Evolutionary conservation across 1,140 invertebrate species (phyloP).

Genomic region (Sitophilus oryzae): DNA sequence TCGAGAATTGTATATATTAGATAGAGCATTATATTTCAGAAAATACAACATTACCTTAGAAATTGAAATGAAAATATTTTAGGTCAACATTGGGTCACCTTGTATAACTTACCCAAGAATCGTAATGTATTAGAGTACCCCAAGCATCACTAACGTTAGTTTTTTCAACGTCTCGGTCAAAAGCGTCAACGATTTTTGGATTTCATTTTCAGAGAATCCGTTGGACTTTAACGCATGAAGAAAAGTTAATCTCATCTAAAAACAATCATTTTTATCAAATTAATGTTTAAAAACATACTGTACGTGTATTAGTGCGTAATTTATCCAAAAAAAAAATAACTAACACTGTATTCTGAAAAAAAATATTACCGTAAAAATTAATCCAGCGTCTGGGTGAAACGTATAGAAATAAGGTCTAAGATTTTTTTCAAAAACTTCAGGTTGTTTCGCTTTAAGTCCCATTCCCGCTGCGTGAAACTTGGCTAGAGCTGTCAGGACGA

Average conservation of each 20-base stretch:
- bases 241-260: not conserved
- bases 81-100: no score
- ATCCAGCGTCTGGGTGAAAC: slow-evolving; percentile 11
- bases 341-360: not conserved
- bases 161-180: not conserved
- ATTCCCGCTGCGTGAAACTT: slow-evolving; percentile 43
- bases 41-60: no score
- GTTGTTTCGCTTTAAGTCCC: slow-evolving; percentile 39
- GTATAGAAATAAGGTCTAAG: slow-evolving; percentile 13
- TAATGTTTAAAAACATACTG: no score
- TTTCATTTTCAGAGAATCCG: slow-evolving; percentile 5
- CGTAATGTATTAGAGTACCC: slow-evolving; percentile 6
- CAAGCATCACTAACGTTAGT: not conserved
- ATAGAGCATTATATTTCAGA: no score
- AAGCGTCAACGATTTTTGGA: not conserved
- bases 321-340: not conserved
- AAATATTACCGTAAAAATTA: no score
- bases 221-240: not conserved
- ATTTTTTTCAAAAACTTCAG: slow-evolving; percentile 43
- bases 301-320: no score
- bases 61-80: no score
- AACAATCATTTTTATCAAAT: not conserved
- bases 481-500: slow-evolving; percentile 39
- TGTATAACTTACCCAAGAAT: slow-evolving; percentile 13
- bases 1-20: no score